Percentiles rank a stretch among this genome's conserved stretches.
Conservation (phyloP, 2,888 invertebrate species). For the Elmis aenea region DNA sequence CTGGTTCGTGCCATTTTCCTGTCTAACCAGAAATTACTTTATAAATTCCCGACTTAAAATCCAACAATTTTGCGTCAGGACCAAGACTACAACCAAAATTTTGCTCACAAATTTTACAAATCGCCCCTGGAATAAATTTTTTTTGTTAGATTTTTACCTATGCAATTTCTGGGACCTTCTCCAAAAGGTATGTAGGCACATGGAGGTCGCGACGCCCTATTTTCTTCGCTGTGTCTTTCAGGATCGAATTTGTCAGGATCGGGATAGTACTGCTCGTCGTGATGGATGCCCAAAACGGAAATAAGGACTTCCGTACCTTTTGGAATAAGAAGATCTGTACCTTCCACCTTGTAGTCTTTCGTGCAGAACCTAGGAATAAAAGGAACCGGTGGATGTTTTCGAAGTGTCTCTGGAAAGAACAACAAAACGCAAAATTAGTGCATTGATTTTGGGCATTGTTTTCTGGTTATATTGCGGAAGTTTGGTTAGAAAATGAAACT, state of each 20-base stretch:
- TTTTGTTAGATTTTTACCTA: too few species aligned
- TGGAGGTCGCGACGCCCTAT: too few species aligned
- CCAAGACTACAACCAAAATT: too few species aligned
- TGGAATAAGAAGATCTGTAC: conserved; percentile 25
- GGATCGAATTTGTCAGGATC: conserved; percentile 48
- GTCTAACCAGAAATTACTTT: background rate
- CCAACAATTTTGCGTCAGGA: background rate
- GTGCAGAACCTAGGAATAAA: conserved; percentile 26
- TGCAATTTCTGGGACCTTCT: conserved; percentile 54
- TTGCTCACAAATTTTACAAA: too few species aligned
- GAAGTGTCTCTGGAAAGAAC: conserved; percentile 31
- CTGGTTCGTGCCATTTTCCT: too few species aligned
- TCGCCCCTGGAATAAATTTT: too few species aligned
- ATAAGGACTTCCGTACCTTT: conserved; percentile 27
- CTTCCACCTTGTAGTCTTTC: conserved; percentile 30
- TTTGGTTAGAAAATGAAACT: too few species aligned
- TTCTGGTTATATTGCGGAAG: too few species aligned
- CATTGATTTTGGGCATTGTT: too few species aligned
- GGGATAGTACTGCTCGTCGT: conserved; percentile 39
- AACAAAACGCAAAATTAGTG: too few species aligned
- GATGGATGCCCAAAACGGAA: conserved; percentile 29
- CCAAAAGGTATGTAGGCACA: conserved; percentile 55
- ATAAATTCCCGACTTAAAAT: background rate
- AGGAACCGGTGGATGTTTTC: conserved; percentile 34
- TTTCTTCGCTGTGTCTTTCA: conserved; percentile 51